Base-by-base conservation (phyloP, 2,113 vertebrate species). In the Anolis sagrei region DNA sequence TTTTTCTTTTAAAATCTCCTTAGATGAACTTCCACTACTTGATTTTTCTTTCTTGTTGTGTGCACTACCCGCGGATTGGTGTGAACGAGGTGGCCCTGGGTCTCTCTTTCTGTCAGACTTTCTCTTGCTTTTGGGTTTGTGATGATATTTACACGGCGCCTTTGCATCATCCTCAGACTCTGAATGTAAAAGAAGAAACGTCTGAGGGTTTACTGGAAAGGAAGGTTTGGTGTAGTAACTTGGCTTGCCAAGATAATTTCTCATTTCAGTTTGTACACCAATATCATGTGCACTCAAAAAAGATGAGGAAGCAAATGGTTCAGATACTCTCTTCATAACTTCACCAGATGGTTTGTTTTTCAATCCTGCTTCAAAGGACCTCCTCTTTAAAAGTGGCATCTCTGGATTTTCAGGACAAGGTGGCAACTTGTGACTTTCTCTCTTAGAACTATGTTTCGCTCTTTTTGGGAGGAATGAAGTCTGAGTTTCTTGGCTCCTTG, bases 101-200 rank as follows among this genome's bases (percentile, higher is more conserved):
- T 80, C 76, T 77, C 80, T 88, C 61, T 69, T 84, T 87, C 79
- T 93, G 32, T 92, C 93, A 48, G 89, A 14, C 21, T 69, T 88
- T 48, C 49, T 77, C 49, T 48, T 91, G 84, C 58, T 80, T 89
- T 88, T 94, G 23, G 64, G 7, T 76, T 84, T 93, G 58, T 86
- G 83, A 81, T 21, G 76, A 32, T 78, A 80, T 23, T 87, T 89
- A 61, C 77, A 76, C 68, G 84, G n/a, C 76, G 90, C 23, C 54
- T 90, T 90, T 23, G 58, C 81, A 78, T 88, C 86, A 51, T 89
- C 86, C 66, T 83, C 83, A 75, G 58, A 72, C 18, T 94, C 92
- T 44, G 89, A 76, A 79, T 58, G 89, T 69, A 89, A 85, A 34
- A 76, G 54, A 48, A 32, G 48, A 72, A 86, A 88, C 7, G 87